These are phyloP conservation scores for Drosophila chauvacae DNA, from an alignment of 1,140 invertebrate species.

Conservation along the genomic window DNA sequence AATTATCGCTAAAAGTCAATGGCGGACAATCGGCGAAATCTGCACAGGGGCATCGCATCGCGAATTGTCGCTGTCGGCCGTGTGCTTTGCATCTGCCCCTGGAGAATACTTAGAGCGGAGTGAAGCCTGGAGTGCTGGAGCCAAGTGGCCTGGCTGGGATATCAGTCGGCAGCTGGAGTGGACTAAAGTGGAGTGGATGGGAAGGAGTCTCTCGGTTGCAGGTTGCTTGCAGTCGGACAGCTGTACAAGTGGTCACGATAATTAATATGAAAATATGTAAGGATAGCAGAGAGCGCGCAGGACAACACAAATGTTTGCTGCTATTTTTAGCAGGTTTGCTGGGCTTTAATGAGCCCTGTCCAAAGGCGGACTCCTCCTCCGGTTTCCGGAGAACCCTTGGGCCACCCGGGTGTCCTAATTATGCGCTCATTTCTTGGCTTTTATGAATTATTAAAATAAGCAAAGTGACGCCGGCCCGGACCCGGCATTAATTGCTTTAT, in stretches of 20 bases:
- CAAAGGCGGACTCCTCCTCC: slow-evolving; percentile 21
- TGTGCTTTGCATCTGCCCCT: slow-evolving; percentile 72
- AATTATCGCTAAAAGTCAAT: slow-evolving; percentile 83
- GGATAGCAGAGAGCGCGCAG: slow-evolving; percentile 35
- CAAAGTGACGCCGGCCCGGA: slow-evolving; percentile 55
- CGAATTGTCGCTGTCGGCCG: slow-evolving; percentile 47
- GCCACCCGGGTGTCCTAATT: slow-evolving; percentile 70
- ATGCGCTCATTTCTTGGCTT: slow-evolving; percentile 62
- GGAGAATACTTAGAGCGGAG: slow-evolving; percentile 52
- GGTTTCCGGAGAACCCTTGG: slow-evolving; percentile 21
- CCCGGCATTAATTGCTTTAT: slow-evolving; percentile 79
- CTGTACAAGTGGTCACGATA: slow-evolving; percentile 68
- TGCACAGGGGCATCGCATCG: slow-evolving; percentile 56
- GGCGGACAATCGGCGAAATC: slow-evolving; percentile 77
- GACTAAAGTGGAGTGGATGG: background rate
- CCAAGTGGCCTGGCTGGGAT: slow-evolving; percentile 30
- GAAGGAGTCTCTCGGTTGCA: background rate
- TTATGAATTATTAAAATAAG: slow-evolving; percentile 81
- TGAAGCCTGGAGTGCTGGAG: slow-evolving; percentile 17
- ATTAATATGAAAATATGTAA: slow-evolving; percentile 82
- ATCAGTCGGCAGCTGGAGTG: slow-evolving; percentile 8
- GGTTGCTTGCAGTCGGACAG: slow-evolving; percentile 45
- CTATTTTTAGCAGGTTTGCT: slow-evolving; percentile 70
- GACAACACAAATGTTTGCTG: slow-evolving; percentile 64
- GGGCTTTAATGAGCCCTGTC: slow-evolving; percentile 70